Evolutionary conservation across 2,113 vertebrate genomes (phyloP).

Genomic region (Fulmarus glacialis): DNA sequence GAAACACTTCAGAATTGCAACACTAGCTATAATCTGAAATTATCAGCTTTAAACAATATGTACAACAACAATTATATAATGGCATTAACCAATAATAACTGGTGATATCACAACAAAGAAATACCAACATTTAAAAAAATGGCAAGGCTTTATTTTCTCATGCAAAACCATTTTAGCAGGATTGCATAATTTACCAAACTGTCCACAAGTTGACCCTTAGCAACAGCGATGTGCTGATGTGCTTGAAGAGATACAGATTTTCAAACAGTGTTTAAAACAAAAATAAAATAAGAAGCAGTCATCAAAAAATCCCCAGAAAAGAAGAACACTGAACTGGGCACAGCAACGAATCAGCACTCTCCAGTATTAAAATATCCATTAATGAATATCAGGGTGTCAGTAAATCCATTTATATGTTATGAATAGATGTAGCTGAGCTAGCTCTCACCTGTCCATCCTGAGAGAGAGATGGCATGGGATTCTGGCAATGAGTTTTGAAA

Average conservation of each 20-base stretch:
- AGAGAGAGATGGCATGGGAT: background rate
- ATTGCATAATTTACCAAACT: background rate
- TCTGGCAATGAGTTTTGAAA: background rate
- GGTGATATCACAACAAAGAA: background rate
- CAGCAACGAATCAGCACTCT: background rate
- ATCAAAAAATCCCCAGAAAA: background rate
- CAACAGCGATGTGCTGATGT: background rate
- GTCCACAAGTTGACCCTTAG: background rate
- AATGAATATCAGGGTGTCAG: background rate
- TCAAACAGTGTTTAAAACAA: background rate
- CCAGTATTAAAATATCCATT: slow-evolving; percentile 28
- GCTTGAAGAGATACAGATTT: background rate
- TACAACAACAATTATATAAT: background rate
- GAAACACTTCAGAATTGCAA: background rate
- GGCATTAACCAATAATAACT: background rate
- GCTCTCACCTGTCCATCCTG: background rate
- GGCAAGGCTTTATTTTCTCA: background rate
- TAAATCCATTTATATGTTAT: background rate
- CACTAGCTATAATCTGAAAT: background rate
- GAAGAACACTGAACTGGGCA: background rate
- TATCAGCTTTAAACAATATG: background rate
- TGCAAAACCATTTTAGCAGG: background rate
- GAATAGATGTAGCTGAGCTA: background rate
- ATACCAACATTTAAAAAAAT: background rate
- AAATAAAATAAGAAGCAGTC: background rate